Percentiles rank a stretch among this genome's conserved stretches.
Evolutionary conservation across 2,113 vertebrate species (phyloP).

Genomic region (Stictonetta naevosa): DNA sequence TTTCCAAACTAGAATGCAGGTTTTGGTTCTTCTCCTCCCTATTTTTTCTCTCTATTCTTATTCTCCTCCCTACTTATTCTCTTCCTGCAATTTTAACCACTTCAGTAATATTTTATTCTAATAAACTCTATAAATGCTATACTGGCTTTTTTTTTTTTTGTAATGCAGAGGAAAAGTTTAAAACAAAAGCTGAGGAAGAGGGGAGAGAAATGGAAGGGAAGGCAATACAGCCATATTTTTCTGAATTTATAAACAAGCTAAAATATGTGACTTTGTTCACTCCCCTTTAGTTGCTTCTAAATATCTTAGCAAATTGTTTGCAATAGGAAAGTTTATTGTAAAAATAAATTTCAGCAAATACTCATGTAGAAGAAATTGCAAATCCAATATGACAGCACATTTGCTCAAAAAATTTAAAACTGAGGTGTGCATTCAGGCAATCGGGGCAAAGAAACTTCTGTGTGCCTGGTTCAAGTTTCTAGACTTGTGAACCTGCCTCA

Average conservation of each 20-base stretch:
- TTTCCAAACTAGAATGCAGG: not conserved
- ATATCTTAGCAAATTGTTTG: slow-evolving; percentile 8
- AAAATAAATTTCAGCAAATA: slow-evolving; percentile 29
- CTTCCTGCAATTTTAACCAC: not conserved
- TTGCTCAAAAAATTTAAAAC: not conserved
- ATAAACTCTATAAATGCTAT: not conserved
- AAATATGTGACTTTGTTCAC: not conserved
- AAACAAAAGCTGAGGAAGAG: not conserved
- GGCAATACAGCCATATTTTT: not conserved
- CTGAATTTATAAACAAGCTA: not conserved
- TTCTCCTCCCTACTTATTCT: not conserved
- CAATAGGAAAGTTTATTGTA: not conserved
- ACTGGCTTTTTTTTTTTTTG: not conserved
- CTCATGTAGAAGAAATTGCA: slow-evolving; percentile 10
- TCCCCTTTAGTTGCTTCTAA: not conserved
- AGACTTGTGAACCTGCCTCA: not conserved
- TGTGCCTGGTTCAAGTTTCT: not conserved
- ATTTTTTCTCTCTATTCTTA: not conserved
- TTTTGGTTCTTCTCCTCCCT: not conserved
- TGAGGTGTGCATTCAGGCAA: not conserved
- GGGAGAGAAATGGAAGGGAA: not conserved
- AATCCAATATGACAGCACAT: not conserved
- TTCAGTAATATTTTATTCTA: not conserved
- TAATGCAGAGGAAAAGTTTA: not conserved
- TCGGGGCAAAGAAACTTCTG: not conserved